Base-by-base conservation (phyloP, 2,888 invertebrate species). In the Lepetodrilus schrolli region DNA sequence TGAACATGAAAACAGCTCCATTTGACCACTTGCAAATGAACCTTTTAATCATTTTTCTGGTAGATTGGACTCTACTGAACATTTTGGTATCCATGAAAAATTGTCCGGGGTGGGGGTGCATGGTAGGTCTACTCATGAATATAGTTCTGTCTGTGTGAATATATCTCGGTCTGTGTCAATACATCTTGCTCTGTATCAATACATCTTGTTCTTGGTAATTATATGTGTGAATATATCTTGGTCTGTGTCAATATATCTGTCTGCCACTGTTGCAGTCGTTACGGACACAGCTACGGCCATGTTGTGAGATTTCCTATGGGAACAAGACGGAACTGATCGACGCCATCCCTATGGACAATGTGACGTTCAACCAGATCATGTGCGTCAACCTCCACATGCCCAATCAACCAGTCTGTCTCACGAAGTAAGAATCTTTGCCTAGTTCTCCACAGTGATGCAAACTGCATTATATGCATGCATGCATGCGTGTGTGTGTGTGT, bases 291-390 rank as follows among this genome's bases (percentile, higher is more conserved):
- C 73, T 85, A 5, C 76, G 83, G 5, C 85, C 85, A 20, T 80
- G 78, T 68, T 73, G 76, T 17, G 77, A 78, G 13, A 73, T 79
- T 30, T 79, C 82, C 13, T 71, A 70, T 13, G 36, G 69, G 10
- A 74, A 76, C 36, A 74, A 77, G 36, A 74, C 65, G 10, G 75
- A 72, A 17, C 76, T 76, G n/a, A 66, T 70, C 17, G 58, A 65
- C n/a, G 66, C 37, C 0, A 78, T 84, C 23, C 74, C 81, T 7
- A 70, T 85, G 43, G 82, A 85, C 65, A 81, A 84, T 36, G 78
- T 82, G 47, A 78, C 83, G 8, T 86, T 79, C 75, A 83, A 84
- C 74, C 84, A 86, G 71, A 75, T 86, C 4, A 82, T 84, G 38
- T 79, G 84, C 66, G 79, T 77, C 36, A 79, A 81, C 72, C 76